These are phyloP conservation scores for Sinella curviseta DNA, from an alignment of 1,140 invertebrate species.

Conservation along the genomic window DNA sequence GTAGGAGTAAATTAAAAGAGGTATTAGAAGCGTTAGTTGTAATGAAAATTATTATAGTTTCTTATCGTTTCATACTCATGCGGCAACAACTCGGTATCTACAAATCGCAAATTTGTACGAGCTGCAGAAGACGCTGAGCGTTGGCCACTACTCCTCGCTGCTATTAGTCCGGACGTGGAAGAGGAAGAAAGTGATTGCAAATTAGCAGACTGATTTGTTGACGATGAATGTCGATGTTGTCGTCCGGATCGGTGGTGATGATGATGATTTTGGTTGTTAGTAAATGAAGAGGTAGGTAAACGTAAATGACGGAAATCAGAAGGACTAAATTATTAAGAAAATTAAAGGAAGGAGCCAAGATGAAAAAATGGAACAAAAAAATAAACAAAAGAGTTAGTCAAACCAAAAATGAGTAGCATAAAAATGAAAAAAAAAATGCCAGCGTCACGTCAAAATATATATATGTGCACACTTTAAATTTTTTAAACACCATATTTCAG, in stretches of 20 bases:
- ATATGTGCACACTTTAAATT: background rate
- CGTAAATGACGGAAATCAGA: background rate
- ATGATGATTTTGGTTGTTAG: background rate
- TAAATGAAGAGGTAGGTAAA: conserved; percentile 9
- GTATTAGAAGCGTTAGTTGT: too few species aligned
- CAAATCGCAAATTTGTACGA: conserved; percentile 33
- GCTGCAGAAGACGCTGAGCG: background rate
- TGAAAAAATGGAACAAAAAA: background rate
- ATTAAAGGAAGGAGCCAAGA: background rate
- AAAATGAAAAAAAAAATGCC: background rate
- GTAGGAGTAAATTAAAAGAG: too few species aligned
- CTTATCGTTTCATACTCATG: conserved; percentile 29
- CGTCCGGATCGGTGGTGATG: background rate
- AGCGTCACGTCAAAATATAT: background rate
- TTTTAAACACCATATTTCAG: too few species aligned
- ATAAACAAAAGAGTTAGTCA: conserved; percentile 25
- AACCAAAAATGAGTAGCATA: background rate
- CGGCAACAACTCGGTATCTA: conserved; percentile 19
- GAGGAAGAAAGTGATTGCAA: background rate
- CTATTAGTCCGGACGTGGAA: background rate
- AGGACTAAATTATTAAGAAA: background rate
- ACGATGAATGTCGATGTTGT: background rate
- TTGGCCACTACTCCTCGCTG: background rate
- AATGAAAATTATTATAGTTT: conserved; percentile 22
- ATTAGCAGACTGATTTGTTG: background rate